These are phyloP conservation scores for Etheostoma spectabile DNA, from an alignment of 2,113 vertebrate species.

Conservation along the genomic window DNA sequence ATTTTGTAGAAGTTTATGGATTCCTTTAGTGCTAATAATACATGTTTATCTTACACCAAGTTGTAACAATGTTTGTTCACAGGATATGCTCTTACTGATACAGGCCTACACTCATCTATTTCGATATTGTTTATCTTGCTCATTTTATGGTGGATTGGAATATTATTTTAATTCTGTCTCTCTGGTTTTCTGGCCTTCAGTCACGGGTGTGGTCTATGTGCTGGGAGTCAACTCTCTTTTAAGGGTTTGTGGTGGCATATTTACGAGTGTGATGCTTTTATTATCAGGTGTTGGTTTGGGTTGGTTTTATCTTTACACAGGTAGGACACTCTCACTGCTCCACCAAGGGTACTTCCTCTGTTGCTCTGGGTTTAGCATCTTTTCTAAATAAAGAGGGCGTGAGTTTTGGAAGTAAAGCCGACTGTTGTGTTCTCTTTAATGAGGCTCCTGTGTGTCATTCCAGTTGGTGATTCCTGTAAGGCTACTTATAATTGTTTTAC, in stretches of 20 bases:
- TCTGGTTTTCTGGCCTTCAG: not conserved
- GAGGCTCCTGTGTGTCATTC: not conserved
- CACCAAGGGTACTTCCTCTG: not conserved
- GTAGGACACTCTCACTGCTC: not conserved
- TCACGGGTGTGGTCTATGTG: conserved; percentile 5
- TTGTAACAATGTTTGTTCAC: not conserved
- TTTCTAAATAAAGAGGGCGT: conserved; percentile 10
- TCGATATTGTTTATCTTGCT: not conserved
- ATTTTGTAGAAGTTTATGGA: not conserved
- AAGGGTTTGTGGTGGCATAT: conserved; percentile 1
- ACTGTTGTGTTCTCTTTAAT: conserved; percentile 1
- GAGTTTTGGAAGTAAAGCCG: not conserved
- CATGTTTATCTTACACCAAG: not conserved
- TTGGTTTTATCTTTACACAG: conserved; percentile 21
- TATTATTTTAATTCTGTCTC: not conserved
- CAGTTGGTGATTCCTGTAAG: not conserved
- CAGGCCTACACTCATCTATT: not conserved
- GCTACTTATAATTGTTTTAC: not conserved
- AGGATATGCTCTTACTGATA: not conserved
- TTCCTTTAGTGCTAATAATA: conserved; percentile 2
- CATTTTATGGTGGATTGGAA: conserved; percentile 3
- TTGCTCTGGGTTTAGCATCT: conserved; percentile 3
- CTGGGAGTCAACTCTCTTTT: conserved; percentile 10
- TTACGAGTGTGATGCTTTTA: conserved; percentile 11
- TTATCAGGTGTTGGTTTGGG: conserved; percentile 14